phyloP scores from a whole-genome alignment of 2,888 invertebrate species.

The Augiades crinisus region DNA sequence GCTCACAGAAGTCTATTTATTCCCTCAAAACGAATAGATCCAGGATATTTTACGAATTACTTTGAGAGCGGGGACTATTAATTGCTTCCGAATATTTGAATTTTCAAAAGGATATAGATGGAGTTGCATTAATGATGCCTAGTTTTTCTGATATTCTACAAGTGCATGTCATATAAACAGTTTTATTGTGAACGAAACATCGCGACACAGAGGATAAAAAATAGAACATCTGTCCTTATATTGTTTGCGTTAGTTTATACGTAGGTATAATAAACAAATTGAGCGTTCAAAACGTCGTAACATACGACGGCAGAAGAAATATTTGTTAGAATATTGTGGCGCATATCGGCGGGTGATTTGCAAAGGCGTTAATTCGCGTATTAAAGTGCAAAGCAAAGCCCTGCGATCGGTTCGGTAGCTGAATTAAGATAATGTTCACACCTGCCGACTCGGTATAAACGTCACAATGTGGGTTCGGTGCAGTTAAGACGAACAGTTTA shows the following conservation, averaged over 20 bases:
- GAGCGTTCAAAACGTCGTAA: no score
- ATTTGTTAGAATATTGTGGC: conserved; percentile 10
- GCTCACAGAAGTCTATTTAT: conserved; percentile 35
- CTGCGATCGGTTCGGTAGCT: conserved; percentile 65
- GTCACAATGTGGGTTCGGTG: conserved; percentile 63
- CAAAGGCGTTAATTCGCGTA: conserved; percentile 32
- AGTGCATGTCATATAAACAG: no score
- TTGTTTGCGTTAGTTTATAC: no score
- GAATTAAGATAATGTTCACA: conserved; percentile 80
- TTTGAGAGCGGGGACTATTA: not conserved
- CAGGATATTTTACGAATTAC: not conserved
- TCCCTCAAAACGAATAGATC: conserved; percentile 5
- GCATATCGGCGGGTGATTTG: conserved; percentile 29
- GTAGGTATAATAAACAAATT: no score
- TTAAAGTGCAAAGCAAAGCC: conserved; percentile 53
- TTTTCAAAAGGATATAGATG: not conserved
- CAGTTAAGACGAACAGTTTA: conserved; percentile 63
- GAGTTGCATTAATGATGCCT: not conserved
- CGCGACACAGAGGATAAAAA: no score
- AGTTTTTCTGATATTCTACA: no score
- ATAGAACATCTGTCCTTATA: no score
- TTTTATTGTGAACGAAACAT: no score
- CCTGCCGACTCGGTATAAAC: conserved; percentile 68
- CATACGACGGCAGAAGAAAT: no score
- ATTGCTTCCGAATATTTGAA: not conserved